phyloP scores from a whole-genome alignment of 2,888 invertebrate genomes.

The Drosophila villosipedis region DNA sequence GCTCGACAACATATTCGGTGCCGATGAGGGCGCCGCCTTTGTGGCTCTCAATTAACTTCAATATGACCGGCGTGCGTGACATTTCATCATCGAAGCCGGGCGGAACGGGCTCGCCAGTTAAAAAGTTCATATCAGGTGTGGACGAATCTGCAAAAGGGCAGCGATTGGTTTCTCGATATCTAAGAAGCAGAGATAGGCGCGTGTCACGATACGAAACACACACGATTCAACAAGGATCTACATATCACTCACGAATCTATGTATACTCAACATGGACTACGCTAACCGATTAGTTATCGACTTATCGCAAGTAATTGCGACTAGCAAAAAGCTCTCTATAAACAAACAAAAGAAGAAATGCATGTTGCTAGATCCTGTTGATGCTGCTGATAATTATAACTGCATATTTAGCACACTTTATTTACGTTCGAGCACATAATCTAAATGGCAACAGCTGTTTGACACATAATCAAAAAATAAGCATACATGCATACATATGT shows the following conservation, averaged over 20 bases:
- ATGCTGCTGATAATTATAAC: neutral
- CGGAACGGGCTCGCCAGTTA: conserved; percentile 89
- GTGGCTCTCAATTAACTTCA: conserved; percentile 85
- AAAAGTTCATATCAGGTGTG: conserved; percentile 77
- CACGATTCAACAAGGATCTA: conserved; percentile 9
- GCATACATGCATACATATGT: neutral
- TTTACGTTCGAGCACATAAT: neutral
- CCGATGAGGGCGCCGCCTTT: conserved; percentile 88
- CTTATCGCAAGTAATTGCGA: neutral
- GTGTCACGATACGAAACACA: neutral
- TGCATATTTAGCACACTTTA: neutral
- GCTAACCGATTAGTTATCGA: conserved; percentile 3
- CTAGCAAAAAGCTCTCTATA: neutral
- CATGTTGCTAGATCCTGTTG: neutral
- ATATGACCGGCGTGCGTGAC: conserved; percentile 85
- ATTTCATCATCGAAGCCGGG: conserved; percentile 90
- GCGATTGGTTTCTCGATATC: conserved; percentile 2
- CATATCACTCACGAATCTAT: neutral
- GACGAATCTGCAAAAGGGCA: conserved; percentile 27
- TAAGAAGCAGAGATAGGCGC: conserved; percentile 16
- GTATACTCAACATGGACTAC: neutral
- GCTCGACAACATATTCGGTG: conserved; percentile 92
- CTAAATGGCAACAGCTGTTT: neutral
- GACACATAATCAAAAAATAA: neutral
- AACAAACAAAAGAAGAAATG: neutral